Conservation (phyloP, 2,113 vertebrate species). For the Todiramphus chloris region DNA sequence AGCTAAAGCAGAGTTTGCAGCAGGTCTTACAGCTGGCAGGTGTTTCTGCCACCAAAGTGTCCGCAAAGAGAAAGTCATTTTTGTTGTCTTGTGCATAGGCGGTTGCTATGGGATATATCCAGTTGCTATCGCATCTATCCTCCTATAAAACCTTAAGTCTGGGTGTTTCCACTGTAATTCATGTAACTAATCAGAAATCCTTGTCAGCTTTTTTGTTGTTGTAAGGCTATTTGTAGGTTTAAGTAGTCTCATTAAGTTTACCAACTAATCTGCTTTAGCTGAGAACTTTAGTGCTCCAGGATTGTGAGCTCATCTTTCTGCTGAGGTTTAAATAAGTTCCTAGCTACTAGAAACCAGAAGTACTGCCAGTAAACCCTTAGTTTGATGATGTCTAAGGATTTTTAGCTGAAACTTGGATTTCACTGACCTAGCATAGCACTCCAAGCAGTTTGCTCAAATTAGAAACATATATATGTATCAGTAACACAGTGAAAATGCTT, state of each 20-base stretch:
- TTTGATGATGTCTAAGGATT: not conserved
- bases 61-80: not conserved
- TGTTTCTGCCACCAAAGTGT: not conserved
- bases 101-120: not conserved
- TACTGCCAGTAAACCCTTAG: not conserved
- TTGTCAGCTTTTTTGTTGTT: not conserved
- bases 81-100: not conserved
- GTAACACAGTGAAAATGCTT: not conserved
- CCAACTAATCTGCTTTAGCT: not conserved
- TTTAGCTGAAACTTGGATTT: not conserved
- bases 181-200: not conserved
- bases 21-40: not conserved
- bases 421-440: not conserved
- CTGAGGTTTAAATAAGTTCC: not conserved
- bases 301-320: not conserved
- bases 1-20: not conserved
- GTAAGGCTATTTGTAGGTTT: not conserved
- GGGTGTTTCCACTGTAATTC: not conserved
- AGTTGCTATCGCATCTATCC: not conserved
- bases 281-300: not conserved
- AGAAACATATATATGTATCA: not conserved
- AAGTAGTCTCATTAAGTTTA: not conserved
- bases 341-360: not conserved
- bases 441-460: not conserved
- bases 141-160: not conserved